Conservation (phyloP, 2,797 vertebrate species). For the Lemur catta region DNA sequence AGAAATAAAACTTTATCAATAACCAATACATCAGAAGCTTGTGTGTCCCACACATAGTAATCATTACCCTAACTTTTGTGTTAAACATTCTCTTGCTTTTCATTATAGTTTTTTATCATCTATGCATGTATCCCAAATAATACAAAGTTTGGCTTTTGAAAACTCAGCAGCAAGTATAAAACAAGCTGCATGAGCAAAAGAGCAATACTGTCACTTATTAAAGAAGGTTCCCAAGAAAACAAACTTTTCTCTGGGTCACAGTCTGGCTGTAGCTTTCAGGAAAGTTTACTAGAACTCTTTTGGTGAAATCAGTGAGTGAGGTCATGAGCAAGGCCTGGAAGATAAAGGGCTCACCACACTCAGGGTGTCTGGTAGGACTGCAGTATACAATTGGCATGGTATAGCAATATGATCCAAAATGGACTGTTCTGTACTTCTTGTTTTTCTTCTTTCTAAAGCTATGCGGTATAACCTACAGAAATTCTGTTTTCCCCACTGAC, state of each 20-base stretch:
- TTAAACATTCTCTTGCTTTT: neutral
- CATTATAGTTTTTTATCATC: neutral
- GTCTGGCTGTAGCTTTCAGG: neutral
- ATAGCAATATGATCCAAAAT: neutral
- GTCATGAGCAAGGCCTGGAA: neutral
- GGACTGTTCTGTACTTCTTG: neutral
- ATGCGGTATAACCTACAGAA: neutral
- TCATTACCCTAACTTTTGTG: neutral
- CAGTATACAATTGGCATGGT: neutral
- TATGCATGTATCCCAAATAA: neutral
- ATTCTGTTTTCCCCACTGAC: neutral
- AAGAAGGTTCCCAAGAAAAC: neutral
- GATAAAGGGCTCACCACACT: neutral
- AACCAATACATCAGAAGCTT: neutral
- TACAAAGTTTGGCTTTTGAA: neutral
- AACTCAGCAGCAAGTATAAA: slow-evolving; percentile 12
- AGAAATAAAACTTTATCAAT: neutral
- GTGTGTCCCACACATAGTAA: neutral
- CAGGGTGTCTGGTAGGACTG: neutral
- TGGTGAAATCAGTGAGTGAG: neutral
- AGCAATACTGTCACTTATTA: neutral
- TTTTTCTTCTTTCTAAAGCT: neutral
- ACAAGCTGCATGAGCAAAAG: neutral
- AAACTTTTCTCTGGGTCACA: neutral
- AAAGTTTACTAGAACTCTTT: neutral